Conservation (phyloP, 23 tunicate species). For the Clavelina lepadiformis region DNA sequence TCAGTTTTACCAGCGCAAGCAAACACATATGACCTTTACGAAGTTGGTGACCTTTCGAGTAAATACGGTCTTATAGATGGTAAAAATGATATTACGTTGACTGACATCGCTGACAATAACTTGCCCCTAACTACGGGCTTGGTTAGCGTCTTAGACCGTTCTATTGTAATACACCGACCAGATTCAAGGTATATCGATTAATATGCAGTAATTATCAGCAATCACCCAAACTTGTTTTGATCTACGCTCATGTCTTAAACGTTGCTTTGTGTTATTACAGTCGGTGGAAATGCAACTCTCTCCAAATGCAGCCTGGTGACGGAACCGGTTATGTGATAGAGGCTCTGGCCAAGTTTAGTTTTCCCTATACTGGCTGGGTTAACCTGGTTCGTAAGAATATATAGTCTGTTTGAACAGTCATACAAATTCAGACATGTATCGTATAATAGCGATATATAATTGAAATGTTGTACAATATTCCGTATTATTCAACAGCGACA, state of each 20-base stretch:
- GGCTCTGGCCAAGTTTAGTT: conserved; percentile 33
- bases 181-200: background rate
- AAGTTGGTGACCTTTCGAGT: conserved; percentile 67
- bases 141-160: conserved; percentile 44
- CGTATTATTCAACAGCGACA: no score
- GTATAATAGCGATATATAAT: no score
- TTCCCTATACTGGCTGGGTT: conserved; percentile 13
- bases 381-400: conserved; percentile 51
- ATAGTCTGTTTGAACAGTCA: no score
- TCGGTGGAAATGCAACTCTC: conserved; percentile 72
- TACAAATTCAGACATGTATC: no score
- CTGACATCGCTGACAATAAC: conserved; percentile 30
- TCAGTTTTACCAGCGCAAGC: conserved; percentile 4
- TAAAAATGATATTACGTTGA: background rate
- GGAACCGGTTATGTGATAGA: conserved; percentile 38
- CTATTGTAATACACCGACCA: conserved; percentile 40
- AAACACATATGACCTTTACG: conserved; percentile 28
- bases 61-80: conserved; percentile 36
- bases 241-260: background rate
- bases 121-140: conserved; percentile 41
- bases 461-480: no score
- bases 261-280: background rate
- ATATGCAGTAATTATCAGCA: background rate
- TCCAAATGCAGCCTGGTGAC: conserved; percentile 17
- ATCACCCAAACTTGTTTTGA: background rate